Conservation (phyloP, 1,140 invertebrate species). For the Neelides sp. region DNA sequence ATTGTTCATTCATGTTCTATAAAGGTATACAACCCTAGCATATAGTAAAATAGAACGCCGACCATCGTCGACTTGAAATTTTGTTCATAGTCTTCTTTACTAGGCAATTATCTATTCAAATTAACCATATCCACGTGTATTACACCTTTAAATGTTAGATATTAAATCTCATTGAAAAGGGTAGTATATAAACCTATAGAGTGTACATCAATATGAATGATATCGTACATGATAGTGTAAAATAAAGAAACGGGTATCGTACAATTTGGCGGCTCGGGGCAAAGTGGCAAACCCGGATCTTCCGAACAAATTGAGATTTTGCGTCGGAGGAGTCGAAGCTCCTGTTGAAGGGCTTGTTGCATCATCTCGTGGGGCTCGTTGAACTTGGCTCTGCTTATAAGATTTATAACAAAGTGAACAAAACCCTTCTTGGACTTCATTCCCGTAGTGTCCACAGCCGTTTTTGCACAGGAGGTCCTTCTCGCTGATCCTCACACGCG, state of each 20-base stretch:
- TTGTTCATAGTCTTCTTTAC: no score
- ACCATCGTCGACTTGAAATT: no score
- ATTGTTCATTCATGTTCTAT: no score
- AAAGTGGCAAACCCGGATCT: constrained; percentile 27
- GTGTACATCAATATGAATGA: no score
- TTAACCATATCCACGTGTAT: no score
- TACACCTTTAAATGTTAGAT: no score
- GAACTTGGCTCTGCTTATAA: constrained; percentile 22
- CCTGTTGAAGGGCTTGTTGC: neutral
- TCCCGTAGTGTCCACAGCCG: constrained; percentile 92
- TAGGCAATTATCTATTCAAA: no score
- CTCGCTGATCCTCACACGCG: constrained; percentile 61
- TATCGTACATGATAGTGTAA: no score
- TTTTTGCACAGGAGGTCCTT: constrained; percentile 85
- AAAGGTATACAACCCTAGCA: no score
- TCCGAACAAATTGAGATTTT: constrained; percentile 12
- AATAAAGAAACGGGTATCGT: constrained; percentile 9
- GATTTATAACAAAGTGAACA: constrained; percentile 72
- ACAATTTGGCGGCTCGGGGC: constrained; percentile 28
- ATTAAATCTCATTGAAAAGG: no score
- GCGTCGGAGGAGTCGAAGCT: constrained; percentile 1
- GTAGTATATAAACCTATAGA: no score
- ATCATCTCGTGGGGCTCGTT: neutral
- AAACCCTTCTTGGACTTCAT: constrained; percentile 90
- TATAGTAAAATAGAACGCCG: no score